phyloP scores from a whole-genome alignment of 2,797 vertebrate species.

The Adelosebastes latens region DNA sequence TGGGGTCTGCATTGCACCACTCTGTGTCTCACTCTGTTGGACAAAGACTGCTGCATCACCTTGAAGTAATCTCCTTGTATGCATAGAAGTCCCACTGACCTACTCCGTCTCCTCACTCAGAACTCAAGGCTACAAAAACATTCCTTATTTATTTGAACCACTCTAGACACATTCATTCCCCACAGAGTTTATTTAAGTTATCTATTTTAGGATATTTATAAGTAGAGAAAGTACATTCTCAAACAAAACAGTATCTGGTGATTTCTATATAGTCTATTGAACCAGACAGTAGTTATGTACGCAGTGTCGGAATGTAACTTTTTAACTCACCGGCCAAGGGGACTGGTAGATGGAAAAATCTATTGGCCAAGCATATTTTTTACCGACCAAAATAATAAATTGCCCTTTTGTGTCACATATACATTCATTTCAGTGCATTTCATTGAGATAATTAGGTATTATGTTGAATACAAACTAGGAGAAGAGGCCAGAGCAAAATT shows the following conservation, averaged over 20 bases:
- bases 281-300: not conserved
- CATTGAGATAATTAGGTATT: too few relatives aligned
- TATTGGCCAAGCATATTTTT: too few relatives aligned
- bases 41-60: not conserved
- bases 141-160: accelerated
- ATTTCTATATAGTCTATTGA: not conserved
- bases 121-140: not conserved
- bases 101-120: not conserved
- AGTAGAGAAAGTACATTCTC: not conserved
- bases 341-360: too few relatives aligned
- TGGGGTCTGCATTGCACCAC: conserved; percentile 20
- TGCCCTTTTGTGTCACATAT: too few relatives aligned
- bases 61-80: not conserved
- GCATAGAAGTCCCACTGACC: not conserved
- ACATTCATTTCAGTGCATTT: too few relatives aligned
- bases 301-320: too few relatives aligned
- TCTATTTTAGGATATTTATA: not conserved
- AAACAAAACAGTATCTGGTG: not conserved
- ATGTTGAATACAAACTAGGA: too few relatives aligned
- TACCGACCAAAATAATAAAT: too few relatives aligned
- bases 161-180: not conserved
- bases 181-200: not conserved
- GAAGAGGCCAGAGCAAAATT: too few relatives aligned
- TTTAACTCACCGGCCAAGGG: too few relatives aligned
- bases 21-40: not conserved